A percentile compares a stretch with the other conserved stretches of the same genome.
Evolutionary conservation across 2,888 invertebrate species (phyloP).

Genomic region (Nomada ruficornis): DNA sequence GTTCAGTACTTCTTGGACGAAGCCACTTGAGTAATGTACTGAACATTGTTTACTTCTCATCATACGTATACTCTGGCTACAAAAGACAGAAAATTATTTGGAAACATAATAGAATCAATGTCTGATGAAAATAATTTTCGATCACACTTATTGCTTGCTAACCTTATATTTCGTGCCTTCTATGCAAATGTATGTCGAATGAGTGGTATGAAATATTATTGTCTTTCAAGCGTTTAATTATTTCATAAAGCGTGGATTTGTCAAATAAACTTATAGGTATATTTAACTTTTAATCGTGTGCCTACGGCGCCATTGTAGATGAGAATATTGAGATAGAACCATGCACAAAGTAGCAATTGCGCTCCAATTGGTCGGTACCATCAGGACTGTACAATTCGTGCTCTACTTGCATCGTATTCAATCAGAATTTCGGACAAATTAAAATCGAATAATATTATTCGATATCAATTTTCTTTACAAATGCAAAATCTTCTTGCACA

Average conservation of each 20-base stretch:
- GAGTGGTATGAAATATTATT: neutral
- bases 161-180: neutral
- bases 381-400: conserved; percentile 11
- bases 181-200: neutral
- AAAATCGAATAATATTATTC: neutral
- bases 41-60: neutral
- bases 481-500: neutral
- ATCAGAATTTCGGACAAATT: neutral
- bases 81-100: neutral
- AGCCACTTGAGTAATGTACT: neutral
- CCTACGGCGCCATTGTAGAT: neutral
- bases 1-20: neutral
- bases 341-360: too few species aligned
- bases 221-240: neutral
- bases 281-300: neutral
- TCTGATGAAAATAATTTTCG: neutral
- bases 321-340: neutral
- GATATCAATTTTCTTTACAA: neutral
- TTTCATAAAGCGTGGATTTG: neutral
- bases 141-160: neutral
- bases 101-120: too few species aligned
- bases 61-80: neutral
- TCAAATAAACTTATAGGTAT: neutral
- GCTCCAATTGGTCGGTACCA: conserved; percentile 2
- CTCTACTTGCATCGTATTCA: neutral